Evolutionary conservation across 2,797 vertebrate genomes (phyloP).

Genomic region (Brotula barbata): DNA sequence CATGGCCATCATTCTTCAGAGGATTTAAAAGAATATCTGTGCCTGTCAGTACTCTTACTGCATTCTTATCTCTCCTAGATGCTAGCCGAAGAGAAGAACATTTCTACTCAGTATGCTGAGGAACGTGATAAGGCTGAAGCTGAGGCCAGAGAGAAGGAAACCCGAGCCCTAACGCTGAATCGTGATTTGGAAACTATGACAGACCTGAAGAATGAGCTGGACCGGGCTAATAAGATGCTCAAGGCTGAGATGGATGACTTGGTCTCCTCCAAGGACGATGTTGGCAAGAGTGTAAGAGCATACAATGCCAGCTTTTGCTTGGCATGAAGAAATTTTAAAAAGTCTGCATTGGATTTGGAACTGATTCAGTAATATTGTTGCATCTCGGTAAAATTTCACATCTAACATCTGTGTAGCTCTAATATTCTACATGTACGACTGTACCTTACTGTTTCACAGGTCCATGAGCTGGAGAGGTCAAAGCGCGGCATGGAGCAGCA

Average conservation of each 20-base stretch:
- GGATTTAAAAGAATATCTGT: too few relatives aligned
- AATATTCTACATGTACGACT: neutral
- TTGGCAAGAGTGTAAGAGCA: conserved; percentile 91
- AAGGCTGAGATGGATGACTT: conserved; percentile 93
- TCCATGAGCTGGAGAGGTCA: conserved; percentile 94
- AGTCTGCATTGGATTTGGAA: neutral
- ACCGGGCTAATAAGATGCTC: conserved; percentile 88
- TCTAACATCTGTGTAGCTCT: neutral
- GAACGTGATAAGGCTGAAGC: conserved; percentile 93
- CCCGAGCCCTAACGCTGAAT: conserved; percentile 85
- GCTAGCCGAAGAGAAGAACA: conserved; percentile 91
- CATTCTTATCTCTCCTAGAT: conserved; percentile 74
- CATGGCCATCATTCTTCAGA: too few relatives aligned
- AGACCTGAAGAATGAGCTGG: conserved; percentile 86
- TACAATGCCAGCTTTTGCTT: neutral
- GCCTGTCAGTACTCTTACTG: neutral
- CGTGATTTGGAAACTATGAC: conserved; percentile 87
- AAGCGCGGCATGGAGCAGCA: conserved; percentile 94
- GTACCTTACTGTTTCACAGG: conserved; percentile 72
- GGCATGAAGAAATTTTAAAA: neutral
- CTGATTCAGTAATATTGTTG: neutral
- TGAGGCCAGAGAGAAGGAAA: conserved; percentile 96
- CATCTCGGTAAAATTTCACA: too few relatives aligned
- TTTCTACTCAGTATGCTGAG: conserved; percentile 88
- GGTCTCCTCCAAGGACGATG: conserved; percentile 95